Base-by-base conservation (phyloP, 2,113 vertebrate genomes). In the Pipra filicauda region DNA sequence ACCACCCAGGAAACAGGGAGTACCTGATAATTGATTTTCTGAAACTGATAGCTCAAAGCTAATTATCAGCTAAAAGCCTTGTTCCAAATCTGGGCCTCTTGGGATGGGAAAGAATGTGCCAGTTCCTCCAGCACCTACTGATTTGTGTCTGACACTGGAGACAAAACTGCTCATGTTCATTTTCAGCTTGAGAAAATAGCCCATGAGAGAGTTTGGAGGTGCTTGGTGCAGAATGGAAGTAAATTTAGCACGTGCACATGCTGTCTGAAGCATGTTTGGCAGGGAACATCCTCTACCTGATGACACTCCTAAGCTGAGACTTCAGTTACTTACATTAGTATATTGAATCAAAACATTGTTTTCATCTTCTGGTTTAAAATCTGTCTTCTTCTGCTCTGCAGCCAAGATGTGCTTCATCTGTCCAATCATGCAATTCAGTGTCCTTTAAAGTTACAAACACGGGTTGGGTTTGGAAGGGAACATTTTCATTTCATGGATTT, bases 291-390 rank as follows among this genome's bases (percentile, higher is more conserved):
- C 69, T 43, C 26, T 59, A 61, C 26, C 19, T 35, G n/a, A 0
- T 11, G 64, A 39, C 28, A 78, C 20, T 48, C 22, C 8, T 2
- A 72, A 85, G 87, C 46, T 49, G 55, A 31, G 74, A 90, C 41
- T 88, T 85, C 6, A 71, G 76, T 90, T 94, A 98, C 99, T 99
- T 98, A 99, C 99, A 89, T 98, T 98, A 73, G 99, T 99, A 96
- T 99, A 99, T 54, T 99, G 99, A 97, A 99, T 99, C 98, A 99
- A 98, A 97, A 99, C 99, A 90, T 99, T 99, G 97, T 99, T 99
- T 97, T 99, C 99, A 90, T 99, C 99, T 97, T 99, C 99, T 64
- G 99, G 99, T 93, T 98, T 99, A 98, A 99, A 99, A 98, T 99
- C 99, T 4, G 99, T 99, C 98, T 99, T 99, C 98, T 98, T 99